Conservation (phyloP, 2,113 vertebrate species). For the Indri indri region DNA sequence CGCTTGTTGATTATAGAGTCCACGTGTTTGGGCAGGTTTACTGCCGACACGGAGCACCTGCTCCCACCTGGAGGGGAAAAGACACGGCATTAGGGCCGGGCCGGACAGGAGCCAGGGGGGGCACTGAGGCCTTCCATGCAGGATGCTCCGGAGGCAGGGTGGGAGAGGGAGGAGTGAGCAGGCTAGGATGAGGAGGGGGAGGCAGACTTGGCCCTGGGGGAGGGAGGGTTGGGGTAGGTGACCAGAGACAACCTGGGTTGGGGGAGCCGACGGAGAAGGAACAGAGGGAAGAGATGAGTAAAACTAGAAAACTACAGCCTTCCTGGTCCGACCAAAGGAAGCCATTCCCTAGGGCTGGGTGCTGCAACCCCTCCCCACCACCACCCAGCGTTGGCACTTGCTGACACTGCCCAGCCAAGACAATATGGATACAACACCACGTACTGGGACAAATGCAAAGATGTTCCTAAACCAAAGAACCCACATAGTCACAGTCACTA, state of each 20-base stretch:
- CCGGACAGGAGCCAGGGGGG: constrained; percentile 71
- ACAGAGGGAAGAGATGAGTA: constrained; percentile 53
- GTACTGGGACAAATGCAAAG: constrained; percentile 36
- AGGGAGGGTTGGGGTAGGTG: constrained; percentile 15
- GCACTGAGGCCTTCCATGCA: constrained; percentile 79
- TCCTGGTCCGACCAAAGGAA: constrained; percentile 58
- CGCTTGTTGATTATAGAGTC: constrained; percentile 99
- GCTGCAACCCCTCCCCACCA: constrained; percentile 25
- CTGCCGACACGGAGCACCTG: constrained; percentile 98
- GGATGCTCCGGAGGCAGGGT: constrained; percentile 65
- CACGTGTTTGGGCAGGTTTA: constrained; percentile 99
- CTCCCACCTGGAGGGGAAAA: constrained; percentile 95
- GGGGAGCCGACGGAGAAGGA: constrained; percentile 66
- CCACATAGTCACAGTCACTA: constrained; percentile 31
- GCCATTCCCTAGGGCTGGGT: constrained; percentile 57
- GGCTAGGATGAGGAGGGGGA: constrained; percentile 60
- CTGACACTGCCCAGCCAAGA: constrained; percentile 62
- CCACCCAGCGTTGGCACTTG: constrained; percentile 33
- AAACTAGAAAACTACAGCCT: constrained; percentile 49
- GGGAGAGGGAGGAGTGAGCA: constrained; percentile 64
- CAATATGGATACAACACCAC: constrained; percentile 33
- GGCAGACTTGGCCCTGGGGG: constrained; percentile 53
- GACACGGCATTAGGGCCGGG: constrained; percentile 87
- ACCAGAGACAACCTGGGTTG: constrained; percentile 61
- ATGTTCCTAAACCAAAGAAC: constrained; percentile 33